Evolutionary conservation across 2,888 invertebrate species (phyloP).

Genomic region (Glaucopsyche alexis): DNA sequence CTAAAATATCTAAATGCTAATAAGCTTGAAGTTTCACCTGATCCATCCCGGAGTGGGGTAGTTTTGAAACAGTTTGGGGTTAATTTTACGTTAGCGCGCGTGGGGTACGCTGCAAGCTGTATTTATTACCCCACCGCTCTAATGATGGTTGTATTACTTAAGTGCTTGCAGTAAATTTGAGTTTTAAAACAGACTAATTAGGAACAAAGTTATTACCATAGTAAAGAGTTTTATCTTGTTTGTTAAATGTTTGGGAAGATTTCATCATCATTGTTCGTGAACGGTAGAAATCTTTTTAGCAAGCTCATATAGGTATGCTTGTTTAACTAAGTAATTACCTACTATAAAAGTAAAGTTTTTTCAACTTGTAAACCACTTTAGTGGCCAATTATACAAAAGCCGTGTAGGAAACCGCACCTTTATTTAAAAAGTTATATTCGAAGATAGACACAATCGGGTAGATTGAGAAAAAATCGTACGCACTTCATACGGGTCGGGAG

Average conservation of each 20-base stretch:
- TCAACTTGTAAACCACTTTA: too few relatives aligned
- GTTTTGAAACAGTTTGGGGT: constrained; percentile 51
- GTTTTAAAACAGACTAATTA: constrained; percentile 26
- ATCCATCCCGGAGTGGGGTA: constrained; percentile 29
- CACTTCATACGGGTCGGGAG: too few relatives aligned
- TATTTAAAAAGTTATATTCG: too few relatives aligned
- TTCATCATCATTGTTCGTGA: background rate
- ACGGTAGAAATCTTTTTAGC: background rate
- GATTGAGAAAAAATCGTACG: too few relatives aligned
- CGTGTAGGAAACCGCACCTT: too few relatives aligned
- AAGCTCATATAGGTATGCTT: too few relatives aligned
- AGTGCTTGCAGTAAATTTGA: constrained; percentile 21
- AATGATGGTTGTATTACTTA: constrained; percentile 62
- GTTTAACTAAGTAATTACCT: too few relatives aligned
- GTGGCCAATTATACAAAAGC: too few relatives aligned
- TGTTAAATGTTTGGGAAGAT: constrained; percentile 2
- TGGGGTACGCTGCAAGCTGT: constrained; percentile 56
- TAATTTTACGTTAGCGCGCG: constrained; percentile 66
- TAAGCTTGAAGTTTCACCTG: constrained; percentile 30
- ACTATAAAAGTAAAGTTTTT: too few relatives aligned
- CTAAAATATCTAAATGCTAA: constrained; percentile 27
- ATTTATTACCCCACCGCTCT: constrained; percentile 57
- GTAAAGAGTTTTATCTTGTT: constrained; percentile 40
- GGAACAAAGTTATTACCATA: constrained; percentile 41
- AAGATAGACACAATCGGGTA: too few relatives aligned